A percentile compares a stretch with the other conserved stretches of the same genome.
These are phyloP conservation scores for Cyprinella venusta DNA, from an alignment of 2,797 vertebrate species.

Conservation along the genomic window DNA sequence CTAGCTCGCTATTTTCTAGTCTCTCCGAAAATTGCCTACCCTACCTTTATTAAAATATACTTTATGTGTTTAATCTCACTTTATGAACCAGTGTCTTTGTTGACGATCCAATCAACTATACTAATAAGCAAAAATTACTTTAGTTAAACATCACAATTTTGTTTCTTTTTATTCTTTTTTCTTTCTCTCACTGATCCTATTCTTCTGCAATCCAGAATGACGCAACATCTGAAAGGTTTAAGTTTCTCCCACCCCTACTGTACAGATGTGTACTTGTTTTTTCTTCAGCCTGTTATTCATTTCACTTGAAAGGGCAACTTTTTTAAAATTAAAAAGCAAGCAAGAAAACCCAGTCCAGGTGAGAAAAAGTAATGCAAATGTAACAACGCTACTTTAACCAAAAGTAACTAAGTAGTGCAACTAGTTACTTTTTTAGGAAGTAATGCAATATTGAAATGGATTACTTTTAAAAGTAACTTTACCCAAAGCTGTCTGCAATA, in stretches of 20 bases:
- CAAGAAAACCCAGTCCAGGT: too few species aligned
- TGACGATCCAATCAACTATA: neutral
- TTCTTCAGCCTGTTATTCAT: neutral
- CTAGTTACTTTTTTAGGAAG: too few species aligned
- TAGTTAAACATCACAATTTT: neutral
- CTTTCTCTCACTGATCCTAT: neutral
- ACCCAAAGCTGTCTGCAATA: too few species aligned
- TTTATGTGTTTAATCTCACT: neutral
- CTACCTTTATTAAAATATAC: neutral
- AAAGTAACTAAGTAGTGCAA: too few species aligned
- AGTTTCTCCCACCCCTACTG: neutral
- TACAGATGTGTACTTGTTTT: neutral
- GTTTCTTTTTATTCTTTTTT: neutral
- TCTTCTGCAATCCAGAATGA: neutral
- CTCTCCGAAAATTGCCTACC: too few species aligned
- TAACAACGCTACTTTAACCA: too few species aligned
- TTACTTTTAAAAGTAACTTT: too few species aligned
- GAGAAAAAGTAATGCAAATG: too few species aligned
- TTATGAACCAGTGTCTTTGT: neutral
- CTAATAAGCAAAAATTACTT: neutral
- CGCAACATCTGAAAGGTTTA: neutral
- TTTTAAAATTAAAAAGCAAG: too few species aligned
- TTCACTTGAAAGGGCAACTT: too few species aligned
- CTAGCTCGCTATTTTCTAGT: too few species aligned
- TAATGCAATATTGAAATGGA: too few species aligned